Conservation (phyloP, 30 jellyfish, hydroid and myxozoan species). For the Nemopilema nomurai region DNA sequence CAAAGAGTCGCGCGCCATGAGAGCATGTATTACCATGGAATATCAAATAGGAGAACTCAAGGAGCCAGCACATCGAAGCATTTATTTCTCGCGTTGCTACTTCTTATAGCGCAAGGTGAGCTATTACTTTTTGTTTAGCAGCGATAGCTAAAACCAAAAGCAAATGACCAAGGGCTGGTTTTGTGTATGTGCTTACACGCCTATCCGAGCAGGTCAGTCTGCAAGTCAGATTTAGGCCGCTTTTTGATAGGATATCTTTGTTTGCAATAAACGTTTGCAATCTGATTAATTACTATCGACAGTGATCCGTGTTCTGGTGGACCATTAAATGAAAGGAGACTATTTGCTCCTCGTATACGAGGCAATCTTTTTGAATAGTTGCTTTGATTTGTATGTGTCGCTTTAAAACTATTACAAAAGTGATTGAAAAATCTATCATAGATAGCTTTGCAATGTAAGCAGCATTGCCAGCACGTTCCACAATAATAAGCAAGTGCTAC, state of each 20-base stretch:
- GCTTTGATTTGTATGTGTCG: too few relatives aligned
- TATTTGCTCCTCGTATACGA: background rate
- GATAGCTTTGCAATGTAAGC: too few relatives aligned
- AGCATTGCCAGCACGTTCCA: too few relatives aligned
- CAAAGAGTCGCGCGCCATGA: conserved; percentile 56
- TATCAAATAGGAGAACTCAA: background rate
- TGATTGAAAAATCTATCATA: too few relatives aligned
- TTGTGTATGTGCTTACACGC: conserved; percentile 46
- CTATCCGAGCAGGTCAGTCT: conserved; percentile 30
- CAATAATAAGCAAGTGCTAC: too few relatives aligned
- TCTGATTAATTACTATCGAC: background rate
- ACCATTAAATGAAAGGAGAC: background rate
- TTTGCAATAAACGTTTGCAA: background rate
- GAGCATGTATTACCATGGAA: conserved; percentile 45
- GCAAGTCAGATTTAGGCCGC: conserved; percentile 38
- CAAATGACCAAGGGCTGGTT: background rate
- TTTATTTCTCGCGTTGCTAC: background rate
- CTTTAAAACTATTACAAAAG: too few relatives aligned
- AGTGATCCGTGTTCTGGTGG: background rate
- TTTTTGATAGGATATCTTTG: conserved; percentile 9
- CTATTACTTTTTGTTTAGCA: background rate
- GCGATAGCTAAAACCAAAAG: background rate
- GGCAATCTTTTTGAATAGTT: background rate
- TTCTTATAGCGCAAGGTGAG: conserved; percentile 17
- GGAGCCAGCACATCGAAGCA: background rate